Base-by-base conservation (phyloP, 2,888 invertebrate species). In the Apoda limacodes region DNA sequence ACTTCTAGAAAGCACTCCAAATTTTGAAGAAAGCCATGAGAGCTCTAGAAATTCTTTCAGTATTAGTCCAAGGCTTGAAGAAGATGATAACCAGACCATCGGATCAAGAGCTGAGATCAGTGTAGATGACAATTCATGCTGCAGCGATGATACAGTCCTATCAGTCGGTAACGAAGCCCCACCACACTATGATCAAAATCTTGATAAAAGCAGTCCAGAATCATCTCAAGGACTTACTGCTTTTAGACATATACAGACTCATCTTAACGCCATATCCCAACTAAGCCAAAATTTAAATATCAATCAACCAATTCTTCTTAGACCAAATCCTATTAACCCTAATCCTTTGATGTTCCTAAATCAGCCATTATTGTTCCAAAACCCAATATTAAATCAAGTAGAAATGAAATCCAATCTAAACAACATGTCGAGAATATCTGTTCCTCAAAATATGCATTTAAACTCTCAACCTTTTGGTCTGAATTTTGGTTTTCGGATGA, bases 101-200 rank as follows among this genome's bases (percentile, higher is more conserved):
- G 50, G 53, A 41, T 50, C 49, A 4, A 52, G 76, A 48, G 64
- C 70, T 9, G 76, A 76, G 40, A 75, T 78, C 17, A 78, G 81
- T 36, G 69, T 83, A 9, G 81, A 76, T 34, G 83, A 85, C 10
- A 83, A 84, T 39, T 89, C 88, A 36, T 87, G 88, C 42, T 86
- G 88, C 45, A 88, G 88, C 47, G 90, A 90, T 49, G 91, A 90
- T 52, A 92, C 92, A 23, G 92, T 91, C 3, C 57, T 92, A 17
- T 92, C 91, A 45, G 92, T 92, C 41, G 91, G 92, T 4, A 90
- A 91, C 55, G 92, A 92, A 48, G 86, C 85, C 2, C 82, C 85
- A 12, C 71, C 84, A 5, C 76, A 81, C 2, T 59, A 48, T 20
- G 70, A 55, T 14, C 55, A 56, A 11, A 28, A 32, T 22, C 42